Conservation (phyloP, 2,113 vertebrate species). For the Odocoileus virginianus region DNA sequence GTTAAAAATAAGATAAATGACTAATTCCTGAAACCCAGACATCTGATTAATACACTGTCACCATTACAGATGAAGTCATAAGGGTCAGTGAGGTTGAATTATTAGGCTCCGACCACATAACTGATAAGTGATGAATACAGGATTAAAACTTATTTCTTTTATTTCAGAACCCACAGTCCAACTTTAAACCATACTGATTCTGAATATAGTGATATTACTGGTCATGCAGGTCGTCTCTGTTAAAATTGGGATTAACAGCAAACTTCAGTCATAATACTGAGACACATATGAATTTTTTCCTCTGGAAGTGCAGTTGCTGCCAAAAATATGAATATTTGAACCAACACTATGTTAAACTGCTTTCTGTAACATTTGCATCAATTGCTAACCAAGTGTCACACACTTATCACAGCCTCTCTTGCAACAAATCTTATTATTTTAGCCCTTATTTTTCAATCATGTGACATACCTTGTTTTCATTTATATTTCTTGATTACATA, state of each 20-base stretch:
- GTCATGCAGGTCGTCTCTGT: neutral
- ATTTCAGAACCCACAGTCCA: neutral
- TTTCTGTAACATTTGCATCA: neutral
- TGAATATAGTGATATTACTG: neutral
- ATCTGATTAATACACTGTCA: neutral
- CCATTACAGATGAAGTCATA: neutral
- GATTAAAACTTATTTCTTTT: neutral
- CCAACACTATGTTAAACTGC: neutral
- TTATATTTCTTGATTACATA: neutral
- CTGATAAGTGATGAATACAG: neutral
- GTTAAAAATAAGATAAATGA: conserved; percentile 16
- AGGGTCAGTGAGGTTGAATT: neutral
- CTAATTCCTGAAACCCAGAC: neutral
- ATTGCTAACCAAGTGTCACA: neutral
- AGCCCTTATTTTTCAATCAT: neutral
- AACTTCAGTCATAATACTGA: neutral
- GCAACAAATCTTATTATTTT: neutral
- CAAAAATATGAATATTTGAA: neutral
- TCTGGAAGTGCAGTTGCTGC: neutral
- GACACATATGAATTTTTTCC: neutral
- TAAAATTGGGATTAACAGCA: neutral
- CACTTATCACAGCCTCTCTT: neutral
- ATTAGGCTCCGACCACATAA: neutral
- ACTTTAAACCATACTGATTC: neutral
- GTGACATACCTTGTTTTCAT: neutral